phyloP scores from a whole-genome alignment of 2,888 invertebrate genomes.

The Conomelus anceps region DNA sequence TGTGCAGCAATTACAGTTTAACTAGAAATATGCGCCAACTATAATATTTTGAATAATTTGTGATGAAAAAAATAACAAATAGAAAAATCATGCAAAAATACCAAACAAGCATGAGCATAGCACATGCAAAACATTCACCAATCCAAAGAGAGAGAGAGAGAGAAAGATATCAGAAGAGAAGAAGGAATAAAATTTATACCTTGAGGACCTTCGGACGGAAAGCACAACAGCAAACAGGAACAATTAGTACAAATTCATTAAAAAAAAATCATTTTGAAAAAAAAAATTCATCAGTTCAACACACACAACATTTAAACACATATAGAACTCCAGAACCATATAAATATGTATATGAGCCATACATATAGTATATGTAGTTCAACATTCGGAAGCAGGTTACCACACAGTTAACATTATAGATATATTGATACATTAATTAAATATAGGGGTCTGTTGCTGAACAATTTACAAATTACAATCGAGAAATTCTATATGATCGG shows the following conservation, averaged over 20 bases:
- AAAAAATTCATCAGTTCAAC: background rate
- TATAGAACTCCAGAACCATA: background rate
- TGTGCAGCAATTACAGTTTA: background rate
- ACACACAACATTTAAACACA: background rate
- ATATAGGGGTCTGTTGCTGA: no score
- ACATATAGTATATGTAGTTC: background rate
- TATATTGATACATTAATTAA: no score
- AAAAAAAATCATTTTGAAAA: background rate
- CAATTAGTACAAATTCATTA: constrained; percentile 11
- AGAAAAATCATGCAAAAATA: constrained; percentile 5
- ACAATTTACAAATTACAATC: no score
- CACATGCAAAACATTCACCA: background rate
- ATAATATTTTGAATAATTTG: no score
- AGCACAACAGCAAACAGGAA: constrained; percentile 34
- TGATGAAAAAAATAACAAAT: background rate
- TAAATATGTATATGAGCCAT: background rate
- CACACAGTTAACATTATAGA: no score
- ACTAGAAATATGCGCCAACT: no score
- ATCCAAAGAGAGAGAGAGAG: background rate
- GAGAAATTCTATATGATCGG: no score
- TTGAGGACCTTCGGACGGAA: constrained; percentile 52
- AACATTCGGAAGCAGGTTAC: no score
- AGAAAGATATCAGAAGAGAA: background rate
- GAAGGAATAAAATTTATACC: constrained; percentile 39
- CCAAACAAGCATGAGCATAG: background rate